phyloP scores from a whole-genome alignment of 2,113 vertebrate species.

The Myiagra hebetior region DNA sequence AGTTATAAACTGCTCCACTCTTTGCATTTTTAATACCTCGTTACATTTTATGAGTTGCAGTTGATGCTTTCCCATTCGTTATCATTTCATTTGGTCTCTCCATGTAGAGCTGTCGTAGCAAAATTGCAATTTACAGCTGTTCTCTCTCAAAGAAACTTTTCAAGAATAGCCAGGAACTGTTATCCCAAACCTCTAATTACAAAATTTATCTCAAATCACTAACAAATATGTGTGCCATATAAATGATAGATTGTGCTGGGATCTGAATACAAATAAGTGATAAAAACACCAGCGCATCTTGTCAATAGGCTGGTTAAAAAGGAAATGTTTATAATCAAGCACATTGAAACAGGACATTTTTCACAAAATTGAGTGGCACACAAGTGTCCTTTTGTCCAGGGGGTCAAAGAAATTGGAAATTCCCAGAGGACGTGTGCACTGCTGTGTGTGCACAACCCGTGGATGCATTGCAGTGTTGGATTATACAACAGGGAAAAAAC shows the following conservation, averaged over 20 bases:
- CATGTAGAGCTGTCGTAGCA: not conserved
- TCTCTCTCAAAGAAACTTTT: not conserved
- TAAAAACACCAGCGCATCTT: accelerated
- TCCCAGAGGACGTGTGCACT: not conserved
- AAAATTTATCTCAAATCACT: not conserved
- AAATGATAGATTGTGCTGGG: not conserved
- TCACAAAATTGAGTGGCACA: not conserved
- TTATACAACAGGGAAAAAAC: not conserved
- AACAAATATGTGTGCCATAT: not conserved
- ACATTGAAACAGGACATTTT: not conserved
- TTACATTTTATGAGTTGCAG: constrained; percentile 26
- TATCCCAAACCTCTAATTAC: not conserved
- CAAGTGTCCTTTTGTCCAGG: not conserved
- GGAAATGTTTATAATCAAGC: not conserved
- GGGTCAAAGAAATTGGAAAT: not conserved
- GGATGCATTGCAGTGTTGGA: too few species aligned
- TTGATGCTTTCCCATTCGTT: constrained; percentile 21
- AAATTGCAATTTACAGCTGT: not conserved
- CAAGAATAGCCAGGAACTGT: not conserved
- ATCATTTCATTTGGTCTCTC: not conserved
- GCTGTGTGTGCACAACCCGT: not conserved
- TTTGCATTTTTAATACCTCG: constrained; percentile 39
- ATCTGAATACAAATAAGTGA: not conserved
- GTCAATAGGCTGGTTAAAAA: not conserved
- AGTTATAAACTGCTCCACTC: not conserved